Conservation (phyloP, 2,113 vertebrate species). For the Pluvialis apricaria region DNA sequence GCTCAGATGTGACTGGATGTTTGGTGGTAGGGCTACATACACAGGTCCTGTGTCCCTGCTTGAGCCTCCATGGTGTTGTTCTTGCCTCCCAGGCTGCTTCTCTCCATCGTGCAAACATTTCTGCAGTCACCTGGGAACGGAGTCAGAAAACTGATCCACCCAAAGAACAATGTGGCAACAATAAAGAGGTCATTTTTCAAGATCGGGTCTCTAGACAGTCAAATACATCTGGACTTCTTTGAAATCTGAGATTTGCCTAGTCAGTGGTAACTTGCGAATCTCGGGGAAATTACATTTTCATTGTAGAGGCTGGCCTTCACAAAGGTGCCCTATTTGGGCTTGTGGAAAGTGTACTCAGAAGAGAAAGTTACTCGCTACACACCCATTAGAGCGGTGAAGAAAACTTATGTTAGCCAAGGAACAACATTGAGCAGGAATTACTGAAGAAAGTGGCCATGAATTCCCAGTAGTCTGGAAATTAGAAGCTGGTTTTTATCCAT, state of each 20-base stretch:
- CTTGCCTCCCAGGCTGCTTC: background rate
- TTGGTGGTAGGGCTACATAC: background rate
- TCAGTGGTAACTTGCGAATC: background rate
- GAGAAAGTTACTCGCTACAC: background rate
- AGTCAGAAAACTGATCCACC: background rate
- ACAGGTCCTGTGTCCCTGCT: background rate
- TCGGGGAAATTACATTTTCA: background rate
- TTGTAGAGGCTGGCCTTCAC: background rate
- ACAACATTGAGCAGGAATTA: background rate
- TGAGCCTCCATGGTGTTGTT: background rate
- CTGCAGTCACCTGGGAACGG: background rate
- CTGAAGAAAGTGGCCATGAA: background rate
- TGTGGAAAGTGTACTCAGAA: background rate
- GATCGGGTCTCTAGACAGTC: background rate
- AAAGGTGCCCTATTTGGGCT: background rate
- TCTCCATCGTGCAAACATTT: background rate
- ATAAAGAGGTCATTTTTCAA: background rate
- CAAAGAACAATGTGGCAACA: background rate
- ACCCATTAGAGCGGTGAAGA: too few species aligned
- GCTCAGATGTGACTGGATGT: background rate
- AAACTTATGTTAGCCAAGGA: background rate
- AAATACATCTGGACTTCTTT: background rate
- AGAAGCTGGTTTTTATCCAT: background rate
- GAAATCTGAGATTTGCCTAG: background rate
- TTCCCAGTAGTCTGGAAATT: background rate